Conservation (phyloP, 2,797 vertebrate genomes). For the Myripristis jacobus region DNA sequence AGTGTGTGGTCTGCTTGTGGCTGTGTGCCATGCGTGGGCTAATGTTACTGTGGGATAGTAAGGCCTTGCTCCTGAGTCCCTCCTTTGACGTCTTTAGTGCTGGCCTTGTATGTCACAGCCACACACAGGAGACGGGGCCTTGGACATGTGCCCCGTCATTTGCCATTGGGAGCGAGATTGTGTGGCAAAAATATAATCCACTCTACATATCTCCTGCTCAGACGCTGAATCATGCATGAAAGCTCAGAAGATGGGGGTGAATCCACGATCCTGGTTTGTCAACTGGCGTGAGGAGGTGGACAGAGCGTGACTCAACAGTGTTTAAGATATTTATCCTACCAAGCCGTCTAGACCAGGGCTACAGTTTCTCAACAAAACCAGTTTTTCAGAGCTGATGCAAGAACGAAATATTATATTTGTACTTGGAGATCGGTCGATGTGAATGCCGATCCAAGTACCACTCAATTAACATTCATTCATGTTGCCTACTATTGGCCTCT, state of each 20-base stretch:
- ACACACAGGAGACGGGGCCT: constrained; percentile 63
- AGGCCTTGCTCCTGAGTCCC: constrained; percentile 53
- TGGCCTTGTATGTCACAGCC: constrained; percentile 53
- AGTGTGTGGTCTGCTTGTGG: constrained; percentile 55
- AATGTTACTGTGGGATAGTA: constrained; percentile 55
- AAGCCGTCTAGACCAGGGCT: constrained; percentile 37
- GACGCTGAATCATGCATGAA: constrained; percentile 65
- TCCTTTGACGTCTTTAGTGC: constrained; percentile 38
- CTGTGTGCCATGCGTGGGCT: constrained; percentile 61
- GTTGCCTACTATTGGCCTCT: too few species aligned
- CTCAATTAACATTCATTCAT: constrained; percentile 12
- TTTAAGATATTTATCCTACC: constrained; percentile 58
- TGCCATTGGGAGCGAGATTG: constrained; percentile 59
- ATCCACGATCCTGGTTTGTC: constrained; percentile 57
- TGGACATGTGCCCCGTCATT: constrained; percentile 58
- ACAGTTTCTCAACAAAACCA: neutral
- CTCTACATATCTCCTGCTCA: constrained; percentile 50
- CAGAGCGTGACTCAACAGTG: constrained; percentile 64
- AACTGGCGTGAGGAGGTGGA: constrained; percentile 68
- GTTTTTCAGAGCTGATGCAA: constrained; percentile 6
- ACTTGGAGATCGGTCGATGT: neutral
- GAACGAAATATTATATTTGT: constrained; percentile 1
- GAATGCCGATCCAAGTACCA: constrained; percentile 6
- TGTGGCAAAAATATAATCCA: constrained; percentile 69
- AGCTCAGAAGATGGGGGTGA: constrained; percentile 47